A percentile compares a stretch with the other conserved stretches of the same genome.
Evolutionary conservation across 2,797 vertebrate genomes (phyloP).

Genomic region (Sebastes taczanowskii): DNA sequence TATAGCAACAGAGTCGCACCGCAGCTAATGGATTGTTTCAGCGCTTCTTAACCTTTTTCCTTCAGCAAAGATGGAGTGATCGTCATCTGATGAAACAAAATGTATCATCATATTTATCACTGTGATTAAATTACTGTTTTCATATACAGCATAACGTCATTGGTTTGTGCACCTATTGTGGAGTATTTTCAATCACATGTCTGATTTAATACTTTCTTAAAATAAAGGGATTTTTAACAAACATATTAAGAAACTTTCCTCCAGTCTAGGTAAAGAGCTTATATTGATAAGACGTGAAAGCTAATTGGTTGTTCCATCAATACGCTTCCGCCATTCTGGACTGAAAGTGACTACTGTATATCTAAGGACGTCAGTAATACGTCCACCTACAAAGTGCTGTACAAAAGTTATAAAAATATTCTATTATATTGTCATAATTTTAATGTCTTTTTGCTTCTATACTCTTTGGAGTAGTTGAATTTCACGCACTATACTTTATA

Average conservation of each 20-base stretch:
- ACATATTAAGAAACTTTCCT: neutral
- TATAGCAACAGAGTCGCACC: slow-evolving; percentile 25
- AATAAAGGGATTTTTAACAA: neutral
- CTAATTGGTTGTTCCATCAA: too few relatives aligned
- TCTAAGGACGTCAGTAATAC: too few relatives aligned
- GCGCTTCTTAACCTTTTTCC: slow-evolving; percentile 40
- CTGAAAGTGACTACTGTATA: too few relatives aligned
- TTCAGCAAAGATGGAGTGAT: slow-evolving; percentile 7
- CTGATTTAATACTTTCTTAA: neutral
- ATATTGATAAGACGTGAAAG: too few relatives aligned
- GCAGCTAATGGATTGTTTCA: slow-evolving; percentile 59
- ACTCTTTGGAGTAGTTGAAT: neutral
- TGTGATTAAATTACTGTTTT: slow-evolving; percentile 34
- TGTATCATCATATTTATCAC: neutral
- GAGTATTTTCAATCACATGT: neutral
- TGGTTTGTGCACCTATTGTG: neutral
- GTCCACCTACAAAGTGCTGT: fast-evolving
- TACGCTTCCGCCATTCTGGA: too few relatives aligned
- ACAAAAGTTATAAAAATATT: too few relatives aligned
- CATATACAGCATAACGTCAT: neutral
- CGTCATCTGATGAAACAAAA: slow-evolving; percentile 13
- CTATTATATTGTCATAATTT: too few relatives aligned
- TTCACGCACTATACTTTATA: neutral
- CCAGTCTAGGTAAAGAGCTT: too few relatives aligned
- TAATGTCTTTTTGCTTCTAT: too few relatives aligned